Base-by-base conservation (phyloP, 2,888 invertebrate genomes). In the Anagyrus pseudococci region DNA sequence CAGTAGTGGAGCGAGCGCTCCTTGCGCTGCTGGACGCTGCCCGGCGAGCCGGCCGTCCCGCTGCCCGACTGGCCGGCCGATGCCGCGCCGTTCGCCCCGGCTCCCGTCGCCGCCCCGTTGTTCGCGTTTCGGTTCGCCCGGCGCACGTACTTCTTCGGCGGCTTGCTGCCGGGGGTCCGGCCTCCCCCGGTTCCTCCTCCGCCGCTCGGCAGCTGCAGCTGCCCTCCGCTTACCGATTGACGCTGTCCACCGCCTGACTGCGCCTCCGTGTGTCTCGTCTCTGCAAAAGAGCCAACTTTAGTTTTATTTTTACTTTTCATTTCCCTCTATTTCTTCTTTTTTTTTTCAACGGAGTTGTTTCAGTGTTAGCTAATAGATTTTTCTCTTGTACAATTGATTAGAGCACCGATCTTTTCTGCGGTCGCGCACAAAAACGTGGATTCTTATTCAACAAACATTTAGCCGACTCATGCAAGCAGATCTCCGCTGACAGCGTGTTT, bases 1-100 rank as follows among this genome's bases (percentile, higher is more conserved):
- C 98, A 89, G 82, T 96, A 91, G 82, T 99, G 91, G 69, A 97
- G 82, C 64, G 95, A 90, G 71, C 95, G 85, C 77, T 94, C 94
- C 77, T 94, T 94, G 13, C 93, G 89, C n/a, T 89, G 87, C 88
- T 33, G 87, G 66, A 66, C 70, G 52, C 73, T 80, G 74, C 69
- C 65, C 74, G 81, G 74, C 74, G 84, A 70, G 69, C 75, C 61
- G 75, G 75, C 74, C 52, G 79, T 83, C 71, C 25, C 48, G 6
- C 29, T 37, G 15, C 53, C 55, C 44, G 8, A 40, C 52, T 2
- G 62, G 2, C 22, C 22, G 8, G 20, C 10, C 37, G 40, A 40
- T 4, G 50, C 22, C 19, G 26, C 1, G 40, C 17, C 53, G 41
- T 47, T 50, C 8, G 66, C 60, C 29, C 71, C 48, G 33, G 62